Base-by-base conservation (phyloP, 2,888 invertebrate genomes). In the Parascotia fuliginaria region DNA sequence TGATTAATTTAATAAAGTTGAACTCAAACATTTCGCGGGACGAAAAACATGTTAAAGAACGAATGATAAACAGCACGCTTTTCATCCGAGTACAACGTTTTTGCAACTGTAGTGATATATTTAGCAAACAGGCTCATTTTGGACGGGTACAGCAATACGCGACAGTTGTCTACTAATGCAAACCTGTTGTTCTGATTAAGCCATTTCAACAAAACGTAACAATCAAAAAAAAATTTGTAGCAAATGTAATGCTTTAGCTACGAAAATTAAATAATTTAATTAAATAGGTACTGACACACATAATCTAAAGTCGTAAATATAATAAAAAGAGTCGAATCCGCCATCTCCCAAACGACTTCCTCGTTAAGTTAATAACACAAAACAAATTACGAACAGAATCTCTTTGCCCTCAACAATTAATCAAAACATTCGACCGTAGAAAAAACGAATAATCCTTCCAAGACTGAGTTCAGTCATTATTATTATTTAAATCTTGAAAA, bases 401-500 rank as follows among this genome's bases (percentile, higher is more conserved):
- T 79, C 78, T 71, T 59, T 73, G 73, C 79, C 70, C 67, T 65
- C 75, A 80, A 87, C 87, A 84, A 91, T 92, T 89, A 85, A 91
- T 90, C 89, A 92, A 86, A 87, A 85, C 79, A 81, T 74, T 80
- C 73, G 60, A 60, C 75, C 32, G 36, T 24, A 37, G 34, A 49
- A 84, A 83, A 87, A 86, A 84, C 65, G 63, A 78, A 77, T 75
- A 81, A 84, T 81, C 84, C 84, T 79, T 79, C 81, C 68, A 57
- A 65, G 70, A 63, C 74, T 34, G 65, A 60, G 63, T 60, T 62
- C 54, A 75, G 73, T 71, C 73, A 80, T 87, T 85, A 86, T 87
- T 86, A 87, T 87, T 88, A 89, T 88, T 90, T 87, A 91, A 91
- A 90, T 90, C 87, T 84, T 79, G 76, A 75, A 83, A 86, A 88